Evolutionary conservation across 2,797 vertebrate genomes (phyloP).

Genomic region (Podargus strigoides): DNA sequence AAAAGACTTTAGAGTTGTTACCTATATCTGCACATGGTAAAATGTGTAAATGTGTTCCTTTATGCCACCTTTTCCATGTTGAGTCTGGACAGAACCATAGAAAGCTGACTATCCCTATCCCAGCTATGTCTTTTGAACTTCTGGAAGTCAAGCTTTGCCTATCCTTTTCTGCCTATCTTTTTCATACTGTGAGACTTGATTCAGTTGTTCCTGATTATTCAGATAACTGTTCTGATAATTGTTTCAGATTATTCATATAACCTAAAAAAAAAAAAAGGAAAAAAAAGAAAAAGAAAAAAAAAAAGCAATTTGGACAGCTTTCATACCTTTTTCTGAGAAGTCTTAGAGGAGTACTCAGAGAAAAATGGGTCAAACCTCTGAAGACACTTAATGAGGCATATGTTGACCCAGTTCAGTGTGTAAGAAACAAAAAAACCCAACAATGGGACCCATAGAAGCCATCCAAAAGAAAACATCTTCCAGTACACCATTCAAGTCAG

Average conservation of each 20-base stretch:
- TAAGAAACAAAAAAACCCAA: neutral
- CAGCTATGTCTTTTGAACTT: rapidly evolving
- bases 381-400: neutral
- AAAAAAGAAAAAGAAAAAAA: no score
- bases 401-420: neutral
- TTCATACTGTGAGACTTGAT: neutral
- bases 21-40: rapidly evolving
- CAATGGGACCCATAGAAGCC: neutral
- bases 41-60: neutral
- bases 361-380: constrained; percentile 1
- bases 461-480: neutral
- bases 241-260: neutral
- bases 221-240: neutral
- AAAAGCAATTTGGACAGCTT: neutral
- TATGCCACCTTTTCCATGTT: neutral
- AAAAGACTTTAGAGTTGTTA: neutral
- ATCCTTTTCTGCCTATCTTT: rapidly evolving
- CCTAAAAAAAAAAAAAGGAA: no score
- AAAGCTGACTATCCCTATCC: neutral
- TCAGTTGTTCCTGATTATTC: neutral
- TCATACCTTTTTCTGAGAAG: neutral
- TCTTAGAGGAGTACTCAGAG: neutral
- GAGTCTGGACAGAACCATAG: neutral
- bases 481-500: neutral
- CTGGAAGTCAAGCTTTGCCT: neutral